Percentiles rank a stretch among this genome's conserved stretches.
Conservation (phyloP, 2,888 invertebrate genomes). For the Dusona sp. region DNA sequence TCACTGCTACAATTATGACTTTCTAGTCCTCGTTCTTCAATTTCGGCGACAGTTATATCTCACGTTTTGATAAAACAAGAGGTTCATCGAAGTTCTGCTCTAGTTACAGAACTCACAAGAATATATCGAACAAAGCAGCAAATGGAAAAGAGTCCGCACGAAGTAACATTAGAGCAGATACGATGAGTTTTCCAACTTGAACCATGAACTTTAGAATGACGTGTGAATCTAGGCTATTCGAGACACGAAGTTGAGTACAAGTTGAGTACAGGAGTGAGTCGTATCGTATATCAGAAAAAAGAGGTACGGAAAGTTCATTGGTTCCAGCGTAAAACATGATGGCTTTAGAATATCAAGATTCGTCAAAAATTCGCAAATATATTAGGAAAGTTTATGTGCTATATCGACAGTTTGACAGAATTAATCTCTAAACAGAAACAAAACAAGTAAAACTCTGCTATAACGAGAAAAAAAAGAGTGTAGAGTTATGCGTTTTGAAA, state of each 20-base stretch:
- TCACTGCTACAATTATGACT: background rate
- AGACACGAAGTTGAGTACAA: background rate
- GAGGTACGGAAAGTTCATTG: background rate
- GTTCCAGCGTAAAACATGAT: background rate
- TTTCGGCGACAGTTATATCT: background rate
- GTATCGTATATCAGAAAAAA: background rate
- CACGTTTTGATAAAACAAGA: background rate
- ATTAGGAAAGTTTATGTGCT: background rate
- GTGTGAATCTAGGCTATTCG: background rate
- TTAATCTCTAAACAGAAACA: too few species aligned
- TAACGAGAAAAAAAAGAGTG: too few species aligned
- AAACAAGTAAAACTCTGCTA: too few species aligned
- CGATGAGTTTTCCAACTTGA: conserved; percentile 14
- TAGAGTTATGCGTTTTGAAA: too few species aligned
- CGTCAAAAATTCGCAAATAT: background rate
- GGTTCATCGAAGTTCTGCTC: background rate
- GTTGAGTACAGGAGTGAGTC: conserved; percentile 1
- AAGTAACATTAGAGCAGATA: conserved; percentile 9
- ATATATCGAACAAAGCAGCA: background rate
- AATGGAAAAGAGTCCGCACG: background rate
- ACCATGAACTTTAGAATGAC: background rate
- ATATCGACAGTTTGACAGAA: background rate
- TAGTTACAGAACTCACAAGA: background rate
- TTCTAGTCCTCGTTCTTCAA: background rate
- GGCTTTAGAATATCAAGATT: background rate